phyloP scores from a whole-genome alignment of 2,888 invertebrate genomes.

The Lasioglossum morio region DNA sequence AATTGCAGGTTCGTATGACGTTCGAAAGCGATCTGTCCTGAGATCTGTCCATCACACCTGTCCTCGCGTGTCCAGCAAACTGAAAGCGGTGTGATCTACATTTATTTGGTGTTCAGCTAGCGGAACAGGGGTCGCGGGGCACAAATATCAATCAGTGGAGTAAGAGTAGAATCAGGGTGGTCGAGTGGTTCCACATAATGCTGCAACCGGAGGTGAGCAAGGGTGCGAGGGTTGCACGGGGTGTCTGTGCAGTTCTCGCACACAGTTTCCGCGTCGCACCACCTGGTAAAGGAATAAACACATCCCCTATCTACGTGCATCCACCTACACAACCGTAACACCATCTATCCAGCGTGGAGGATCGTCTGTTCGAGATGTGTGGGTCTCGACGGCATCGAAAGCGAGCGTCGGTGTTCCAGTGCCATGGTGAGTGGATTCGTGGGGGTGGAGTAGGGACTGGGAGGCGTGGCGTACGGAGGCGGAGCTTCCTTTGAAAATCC shows the following conservation, averaged over 20 bases:
- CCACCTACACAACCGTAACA: not conserved
- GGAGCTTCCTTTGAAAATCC: constrained; percentile 80
- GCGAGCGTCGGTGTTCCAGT: constrained; percentile 48
- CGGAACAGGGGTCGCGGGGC: constrained; percentile 41
- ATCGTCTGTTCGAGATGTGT: constrained; percentile 8
- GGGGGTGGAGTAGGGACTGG: constrained; percentile 71
- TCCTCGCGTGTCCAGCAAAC: not conserved
- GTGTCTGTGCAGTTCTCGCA: constrained; percentile 46
- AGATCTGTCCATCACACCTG: not conserved
- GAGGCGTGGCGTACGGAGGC: constrained; percentile 76
- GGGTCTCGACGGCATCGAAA: constrained; percentile 49
- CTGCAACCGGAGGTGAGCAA: constrained; percentile 72
- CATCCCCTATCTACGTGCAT: constrained; percentile 27
- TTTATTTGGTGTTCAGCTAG: constrained; percentile 38
- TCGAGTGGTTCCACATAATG: constrained; percentile 79
- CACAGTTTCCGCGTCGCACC: not conserved
- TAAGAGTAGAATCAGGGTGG: constrained; percentile 79
- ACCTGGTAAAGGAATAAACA: constrained; percentile 53
- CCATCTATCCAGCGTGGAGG: not conserved
- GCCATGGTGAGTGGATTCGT: constrained; percentile 60
- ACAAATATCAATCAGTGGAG: constrained; percentile 79
- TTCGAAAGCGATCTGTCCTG: too few relatives aligned
- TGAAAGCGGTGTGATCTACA: constrained; percentile 26
- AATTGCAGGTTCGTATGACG: too few relatives aligned
- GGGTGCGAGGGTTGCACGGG: constrained; percentile 38